Conservation (phyloP, 1,140 invertebrate species). For the Phocides pigmalion region DNA sequence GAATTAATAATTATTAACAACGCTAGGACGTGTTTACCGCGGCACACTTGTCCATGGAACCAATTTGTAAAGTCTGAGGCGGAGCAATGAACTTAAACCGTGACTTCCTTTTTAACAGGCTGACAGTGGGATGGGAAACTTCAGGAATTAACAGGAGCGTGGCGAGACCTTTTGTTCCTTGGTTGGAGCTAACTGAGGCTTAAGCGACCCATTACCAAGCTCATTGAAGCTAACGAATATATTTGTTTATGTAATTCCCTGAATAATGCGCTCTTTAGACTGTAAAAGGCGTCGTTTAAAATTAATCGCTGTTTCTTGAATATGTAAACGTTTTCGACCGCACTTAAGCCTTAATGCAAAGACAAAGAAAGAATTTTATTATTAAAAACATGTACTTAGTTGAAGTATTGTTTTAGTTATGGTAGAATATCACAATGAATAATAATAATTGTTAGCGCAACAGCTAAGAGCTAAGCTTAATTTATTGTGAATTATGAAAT, state of each 20-base stretch:
- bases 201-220: conserved; percentile 54
- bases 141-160: conserved; percentile 69
- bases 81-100: conserved; percentile 66
- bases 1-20: neutral
- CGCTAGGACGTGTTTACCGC: conserved; percentile 22
- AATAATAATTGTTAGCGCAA: too few relatives aligned
- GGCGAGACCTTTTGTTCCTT: conserved; percentile 65
- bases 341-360: neutral
- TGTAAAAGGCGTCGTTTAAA: conserved; percentile 26
- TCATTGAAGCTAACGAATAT: conserved; percentile 56
- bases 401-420: too few relatives aligned
- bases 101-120: conserved; percentile 78
- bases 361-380: too few relatives aligned
- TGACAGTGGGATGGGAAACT: conserved; percentile 63
- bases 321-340: conserved; percentile 9
- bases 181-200: conserved; percentile 55
- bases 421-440: too few relatives aligned
- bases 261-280: conserved; percentile 14
- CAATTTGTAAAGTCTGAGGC: conserved; percentile 42
- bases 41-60: conserved; percentile 15
- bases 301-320: conserved; percentile 14
- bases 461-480: too few relatives aligned
- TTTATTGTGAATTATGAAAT: too few relatives aligned
- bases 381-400: too few relatives aligned
- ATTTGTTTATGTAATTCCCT: conserved; percentile 46